Percentiles rank a stretch among this genome's conserved stretches.
Evolutionary conservation across 2,888 invertebrate species (phyloP).

Genomic region (Pristionchus japonicus): DNA sequence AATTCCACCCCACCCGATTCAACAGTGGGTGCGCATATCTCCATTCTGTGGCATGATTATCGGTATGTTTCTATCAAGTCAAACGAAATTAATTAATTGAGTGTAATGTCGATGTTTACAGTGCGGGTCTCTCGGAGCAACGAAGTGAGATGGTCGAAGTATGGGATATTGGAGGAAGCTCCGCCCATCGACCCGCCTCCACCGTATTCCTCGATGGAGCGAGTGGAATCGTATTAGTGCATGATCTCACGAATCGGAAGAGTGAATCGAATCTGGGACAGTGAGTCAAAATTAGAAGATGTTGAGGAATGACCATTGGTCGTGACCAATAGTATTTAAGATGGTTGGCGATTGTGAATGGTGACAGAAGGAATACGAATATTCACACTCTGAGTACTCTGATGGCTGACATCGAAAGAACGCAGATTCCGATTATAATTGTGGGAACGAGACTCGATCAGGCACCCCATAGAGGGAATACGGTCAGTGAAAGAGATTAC

Average conservation of each 20-base stretch:
- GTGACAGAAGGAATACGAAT: slow-evolving; percentile 75
- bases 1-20: slow-evolving; percentile 17
- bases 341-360: slow-evolving; percentile 92
- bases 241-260: slow-evolving; percentile 95
- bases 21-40: slow-evolving; percentile 42
- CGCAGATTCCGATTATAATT: slow-evolving; percentile 88
- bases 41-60: slow-evolving; percentile 45
- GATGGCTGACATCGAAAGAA: slow-evolving; percentile 68
- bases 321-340: neutral
- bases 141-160: slow-evolving; percentile 82
- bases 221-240: slow-evolving; percentile 95
- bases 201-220: slow-evolving; percentile 90
- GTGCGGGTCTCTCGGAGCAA: slow-evolving; percentile 70
- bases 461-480: slow-evolving; percentile 61
- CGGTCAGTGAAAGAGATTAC: no score
- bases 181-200: slow-evolving; percentile 92
- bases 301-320: no score
- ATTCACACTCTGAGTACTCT: slow-evolving; percentile 45
- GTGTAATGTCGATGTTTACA: no score
- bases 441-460: slow-evolving; percentile 92
- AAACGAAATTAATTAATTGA: neutral
- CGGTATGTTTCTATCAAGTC: neutral
- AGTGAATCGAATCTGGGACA: slow-evolving; percentile 85
- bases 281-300: slow-evolving; percentile 80
- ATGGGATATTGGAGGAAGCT: slow-evolving; percentile 97